Base-by-base conservation (phyloP, 2,113 vertebrate species). In the Cynoglossus semilaevis region DNA sequence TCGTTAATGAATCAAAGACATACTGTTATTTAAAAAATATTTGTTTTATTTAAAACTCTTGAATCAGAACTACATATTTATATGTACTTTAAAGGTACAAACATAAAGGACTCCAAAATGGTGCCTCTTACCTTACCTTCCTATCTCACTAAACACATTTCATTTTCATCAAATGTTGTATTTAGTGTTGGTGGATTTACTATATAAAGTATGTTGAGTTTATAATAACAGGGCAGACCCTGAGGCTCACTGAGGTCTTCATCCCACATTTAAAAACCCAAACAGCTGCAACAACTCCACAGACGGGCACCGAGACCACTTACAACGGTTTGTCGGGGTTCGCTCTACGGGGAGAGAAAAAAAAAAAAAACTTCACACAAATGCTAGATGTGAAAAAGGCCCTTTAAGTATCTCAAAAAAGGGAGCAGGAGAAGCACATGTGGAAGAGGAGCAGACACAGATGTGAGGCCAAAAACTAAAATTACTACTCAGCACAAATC, bases 231-330 rank as follows among this genome's bases (percentile, higher is more conserved):
- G 74, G 79, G 54, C 72, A 51, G 53, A 13, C 62, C 43, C 61
- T 11, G 40, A 46, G 58, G 38, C 64, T 71, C 57, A 14, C 60
- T 77, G 59, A 50, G 72, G 74, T 76, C 72, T 70, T 81, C 57
- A 63, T 73, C 57, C 74, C 62, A 63, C 75, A 75, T 44, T 59
- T 61, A 17, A 50, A 70, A 59, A 45, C 37, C 54, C 0, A 5
- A 63, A 46, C 84, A 86, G 80, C 82, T 85, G 78, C 0, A 62
- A 61, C 59, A 74, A 74, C 85, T 74, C 68, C 65, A 12, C 52
- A 13, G 42, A 18, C 38, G 38, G 10, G 38, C 38, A 41, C 38
- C 5, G 5, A 41, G 38, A 13, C 38, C 38, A 41, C 38, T 41
- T 44, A 16, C 14, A 61, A 52, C 37, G 60, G 58, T 41, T 55